A percentile compares a stretch with the other conserved stretches of the same genome.
Evolutionary conservation across 1,140 invertebrate genomes (phyloP).

Genomic region (Globodera rostochiensis): DNA sequence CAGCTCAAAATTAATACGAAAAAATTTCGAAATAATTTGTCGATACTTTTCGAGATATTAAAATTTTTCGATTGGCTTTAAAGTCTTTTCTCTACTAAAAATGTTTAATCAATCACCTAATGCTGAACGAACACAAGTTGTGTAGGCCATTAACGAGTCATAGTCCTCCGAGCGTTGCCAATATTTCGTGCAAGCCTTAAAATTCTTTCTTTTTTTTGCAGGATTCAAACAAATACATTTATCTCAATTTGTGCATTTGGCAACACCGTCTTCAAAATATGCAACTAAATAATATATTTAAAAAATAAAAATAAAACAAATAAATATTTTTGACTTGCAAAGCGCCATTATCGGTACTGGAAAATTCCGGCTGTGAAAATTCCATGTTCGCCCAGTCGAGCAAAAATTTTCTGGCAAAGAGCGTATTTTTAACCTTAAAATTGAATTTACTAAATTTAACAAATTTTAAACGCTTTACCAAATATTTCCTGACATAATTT

Average conservation of each 20-base stretch:
- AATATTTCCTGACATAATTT: slow-evolving; percentile 58
- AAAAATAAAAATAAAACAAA: background rate
- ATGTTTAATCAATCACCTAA: too few species aligned
- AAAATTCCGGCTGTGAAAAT: slow-evolving; percentile 47
- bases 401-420: slow-evolving; percentile 50
- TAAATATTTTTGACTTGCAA: slow-evolving; percentile 14
- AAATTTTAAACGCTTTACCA: slow-evolving; percentile 26
- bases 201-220: background rate
- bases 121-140: too few species aligned
- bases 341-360: slow-evolving; percentile 55
- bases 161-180: too few species aligned
- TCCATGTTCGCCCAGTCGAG: slow-evolving; percentile 54
- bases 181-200: too few species aligned
- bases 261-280: slow-evolving; percentile 50
- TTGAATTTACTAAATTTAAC: background rate
- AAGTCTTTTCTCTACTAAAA: too few species aligned
- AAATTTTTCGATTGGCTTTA: too few species aligned
- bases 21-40: too few species aligned
- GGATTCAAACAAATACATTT: background rate
- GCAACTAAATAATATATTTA: slow-evolving; percentile 40
- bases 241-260: slow-evolving; percentile 33
- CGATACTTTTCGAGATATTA: too few species aligned
- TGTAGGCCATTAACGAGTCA: too few species aligned
- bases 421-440: slow-evolving; percentile 53
- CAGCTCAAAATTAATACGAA: too few species aligned